A percentile compares a stretch with the other conserved stretches of the same genome.
Conservation (phyloP, 2,888 invertebrate species). For the Conchocele bisecta region DNA sequence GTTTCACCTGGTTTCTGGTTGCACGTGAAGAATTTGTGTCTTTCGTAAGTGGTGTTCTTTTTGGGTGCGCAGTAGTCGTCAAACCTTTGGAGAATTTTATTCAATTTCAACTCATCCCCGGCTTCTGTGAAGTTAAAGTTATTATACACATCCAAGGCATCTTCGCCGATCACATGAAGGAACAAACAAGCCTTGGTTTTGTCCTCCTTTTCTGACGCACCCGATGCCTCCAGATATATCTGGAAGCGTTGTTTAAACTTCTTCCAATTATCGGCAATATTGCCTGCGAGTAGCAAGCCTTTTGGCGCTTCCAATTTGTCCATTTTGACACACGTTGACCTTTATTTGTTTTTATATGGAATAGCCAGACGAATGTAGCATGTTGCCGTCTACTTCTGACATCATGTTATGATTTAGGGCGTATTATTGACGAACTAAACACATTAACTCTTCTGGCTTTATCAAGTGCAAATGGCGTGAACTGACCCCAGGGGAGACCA, state of each 20-base stretch:
- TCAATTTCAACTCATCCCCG: not conserved
- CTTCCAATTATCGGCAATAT: not conserved
- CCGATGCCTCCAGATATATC: not conserved
- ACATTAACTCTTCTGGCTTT: too few species aligned
- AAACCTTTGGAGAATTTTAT: slow-evolving; percentile 6
- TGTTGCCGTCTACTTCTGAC: too few species aligned
- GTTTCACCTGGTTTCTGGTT: not conserved
- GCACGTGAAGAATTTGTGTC: slow-evolving; percentile 1
- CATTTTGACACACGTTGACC: too few species aligned
- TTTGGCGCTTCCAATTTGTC: slow-evolving; percentile 6
- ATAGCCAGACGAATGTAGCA: too few species aligned
- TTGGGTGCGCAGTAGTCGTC: not conserved
- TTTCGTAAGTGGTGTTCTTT: not conserved
- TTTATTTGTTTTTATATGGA: too few species aligned
- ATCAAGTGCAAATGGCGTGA: too few species aligned
- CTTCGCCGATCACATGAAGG: slow-evolving; percentile 2
- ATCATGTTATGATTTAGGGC: too few species aligned
- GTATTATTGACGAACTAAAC: too few species aligned
- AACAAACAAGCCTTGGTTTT: not conserved
- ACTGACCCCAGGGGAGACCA: too few species aligned
- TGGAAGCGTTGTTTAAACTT: not conserved
- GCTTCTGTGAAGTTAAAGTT: not conserved
- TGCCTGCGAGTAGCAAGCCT: not conserved
- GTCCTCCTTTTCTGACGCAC: not conserved
- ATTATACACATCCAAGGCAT: slow-evolving; percentile 3